Evolutionary conservation across 2,888 invertebrate genomes (phyloP), one percentile per base, ranked within the genome.

Genomic region (Piscicola geometra): DNA sequence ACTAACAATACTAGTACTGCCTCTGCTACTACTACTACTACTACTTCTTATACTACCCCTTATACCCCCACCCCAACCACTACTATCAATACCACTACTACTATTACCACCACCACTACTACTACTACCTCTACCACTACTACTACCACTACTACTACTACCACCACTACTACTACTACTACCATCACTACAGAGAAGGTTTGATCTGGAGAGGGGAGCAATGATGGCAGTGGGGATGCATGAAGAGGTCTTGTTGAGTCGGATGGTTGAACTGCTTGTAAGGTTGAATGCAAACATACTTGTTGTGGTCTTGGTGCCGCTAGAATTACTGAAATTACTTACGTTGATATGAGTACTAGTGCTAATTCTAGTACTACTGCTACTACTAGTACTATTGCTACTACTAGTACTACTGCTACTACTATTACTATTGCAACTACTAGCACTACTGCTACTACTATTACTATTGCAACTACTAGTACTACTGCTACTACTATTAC

Each of bases 61-160:
- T 18, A 9, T 25, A 56, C 60, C n/a, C 9, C 60, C n/a, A 56
- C 60, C n/a, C 9, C n/a, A 18, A 56, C 60, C n/a, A 56, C 60
- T 56, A 56, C 60, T n/a, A 56, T n/a, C n/a, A 56, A 9, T 21
- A 56, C 60, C n/a, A 56, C 60, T 56, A 56, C 60, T 56, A 56
- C 60, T 56, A 56, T n/a, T 56, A 56, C 60, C n/a, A 56, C 60
- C n/a, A 56, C 60, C n/a, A 56, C 60, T 56, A 56, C 60, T 56
- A 56, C 60, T 25, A 25, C 60, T 56, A 56, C 60, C n/a, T 18
- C 60, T 56, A 56, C 60, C n/a, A 56, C 60, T 56, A 56, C 60
- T 56, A 56, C 60, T 56, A 21, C 60, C n/a, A 18, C 60, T 25
- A 56, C 25, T 56, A 56, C 25, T 56, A 25, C 25, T 25, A 56